Evolutionary conservation across 1,140 invertebrate genomes (phyloP).

Genomic region (Philopotamus ludificatus): DNA sequence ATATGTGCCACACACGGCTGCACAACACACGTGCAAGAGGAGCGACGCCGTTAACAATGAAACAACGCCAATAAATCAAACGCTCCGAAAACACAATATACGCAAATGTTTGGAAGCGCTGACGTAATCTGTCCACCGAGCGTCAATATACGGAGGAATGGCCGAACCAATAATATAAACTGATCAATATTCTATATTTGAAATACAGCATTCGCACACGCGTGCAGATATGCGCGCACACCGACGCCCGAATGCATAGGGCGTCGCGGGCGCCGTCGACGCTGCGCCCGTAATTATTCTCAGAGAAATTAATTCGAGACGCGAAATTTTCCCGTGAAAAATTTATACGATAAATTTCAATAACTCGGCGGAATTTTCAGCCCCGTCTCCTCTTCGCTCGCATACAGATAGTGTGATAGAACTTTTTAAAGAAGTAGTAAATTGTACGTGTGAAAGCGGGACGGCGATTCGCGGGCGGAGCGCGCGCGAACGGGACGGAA

Average conservation of each 20-base stretch:
- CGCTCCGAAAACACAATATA: no score
- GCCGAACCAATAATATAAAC: constrained; percentile 39
- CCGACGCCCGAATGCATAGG: neutral
- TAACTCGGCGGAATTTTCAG: neutral
- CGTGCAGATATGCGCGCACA: neutral
- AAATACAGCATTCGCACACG: constrained; percentile 28
- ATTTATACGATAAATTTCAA: constrained; percentile 6
- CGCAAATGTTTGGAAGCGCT: constrained; percentile 4
- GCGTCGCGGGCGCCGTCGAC: no score
- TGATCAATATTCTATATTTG: constrained; percentile 41
- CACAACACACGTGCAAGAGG: neutral
- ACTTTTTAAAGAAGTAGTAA: constrained; percentile 36
- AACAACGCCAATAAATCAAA: no score
- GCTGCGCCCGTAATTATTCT: no score
- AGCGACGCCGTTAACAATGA: no score
- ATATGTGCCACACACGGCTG: neutral
- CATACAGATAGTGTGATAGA: constrained; percentile 30
- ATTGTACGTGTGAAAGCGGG: constrained; percentile 30
- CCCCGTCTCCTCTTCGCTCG: neutral
- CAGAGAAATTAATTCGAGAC: no score
- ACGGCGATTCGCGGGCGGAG: neutral
- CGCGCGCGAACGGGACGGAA: neutral
- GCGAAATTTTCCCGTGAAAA: no score
- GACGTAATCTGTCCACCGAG: constrained; percentile 25
- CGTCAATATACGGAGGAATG: constrained; percentile 25